Evolutionary conservation across 2,797 vertebrate species (phyloP).

Genomic region (Coranthus polyacanthus): DNA sequence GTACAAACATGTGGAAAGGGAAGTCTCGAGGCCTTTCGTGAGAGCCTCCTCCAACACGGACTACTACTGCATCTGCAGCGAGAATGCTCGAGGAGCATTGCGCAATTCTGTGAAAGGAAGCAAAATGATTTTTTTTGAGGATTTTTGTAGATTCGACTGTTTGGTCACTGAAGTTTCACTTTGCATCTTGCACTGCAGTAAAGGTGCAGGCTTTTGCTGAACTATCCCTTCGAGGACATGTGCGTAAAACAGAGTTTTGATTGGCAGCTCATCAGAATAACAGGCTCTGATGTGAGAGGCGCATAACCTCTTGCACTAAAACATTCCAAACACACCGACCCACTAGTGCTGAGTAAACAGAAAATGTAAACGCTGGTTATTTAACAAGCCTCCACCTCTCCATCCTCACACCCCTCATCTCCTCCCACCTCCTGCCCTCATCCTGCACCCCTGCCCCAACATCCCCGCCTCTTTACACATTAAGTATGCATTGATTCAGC

Average conservation of each 20-base stretch:
- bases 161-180: conserved; percentile 12
- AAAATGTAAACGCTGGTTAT: conserved; percentile 79
- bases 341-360: conserved; percentile 80
- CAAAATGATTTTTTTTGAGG: background rate
- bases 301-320: conserved; percentile 55
- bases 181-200: conserved; percentile 10
- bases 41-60: conserved; percentile 53
- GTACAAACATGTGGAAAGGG: conserved; percentile 58
- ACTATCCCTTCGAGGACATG: conserved; percentile 37
- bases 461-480: conserved; percentile 83
- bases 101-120: conserved; percentile 4
- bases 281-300: conserved; percentile 69
- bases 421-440: conserved; percentile 70
- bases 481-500: conserved; percentile 87
- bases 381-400: conserved; percentile 73
- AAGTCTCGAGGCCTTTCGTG: conserved; percentile 64
- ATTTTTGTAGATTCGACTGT: conserved; percentile 13
- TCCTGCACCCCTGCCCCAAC: conserved; percentile 73
- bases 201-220: conserved; percentile 40
- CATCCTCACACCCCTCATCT: conserved; percentile 40
- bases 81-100: conserved; percentile 17
- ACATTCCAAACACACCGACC: conserved; percentile 62
- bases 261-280: conserved; percentile 76
- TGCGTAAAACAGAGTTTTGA: conserved; percentile 51
- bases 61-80: conserved; percentile 54